phyloP scores from a whole-genome alignment of 2,113 vertebrate genomes.

The Eulemur macaco region DNA sequence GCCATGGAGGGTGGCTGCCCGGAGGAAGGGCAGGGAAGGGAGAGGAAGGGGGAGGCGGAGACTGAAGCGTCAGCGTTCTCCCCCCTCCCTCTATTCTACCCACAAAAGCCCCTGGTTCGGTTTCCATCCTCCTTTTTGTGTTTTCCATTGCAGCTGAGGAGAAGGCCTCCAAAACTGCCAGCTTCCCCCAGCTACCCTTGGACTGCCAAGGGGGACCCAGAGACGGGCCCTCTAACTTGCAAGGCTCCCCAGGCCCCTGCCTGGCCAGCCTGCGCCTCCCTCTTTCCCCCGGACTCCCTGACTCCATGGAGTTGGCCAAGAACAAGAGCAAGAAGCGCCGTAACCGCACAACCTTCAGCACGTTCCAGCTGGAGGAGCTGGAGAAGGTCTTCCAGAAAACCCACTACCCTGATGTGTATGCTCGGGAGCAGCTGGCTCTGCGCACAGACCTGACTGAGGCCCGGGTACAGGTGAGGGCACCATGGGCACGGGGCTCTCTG shows the following conservation, averaged over 20 bases:
- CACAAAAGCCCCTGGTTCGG: conserved; percentile 62
- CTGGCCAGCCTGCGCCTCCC: conserved; percentile 74
- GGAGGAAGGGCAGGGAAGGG: neutral
- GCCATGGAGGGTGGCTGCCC: conserved; percentile 52
- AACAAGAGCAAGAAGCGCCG: conserved; percentile 94
- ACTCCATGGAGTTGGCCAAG: conserved; percentile 83
- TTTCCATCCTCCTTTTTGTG: conserved; percentile 58
- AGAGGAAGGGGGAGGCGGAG: conserved; percentile 54
- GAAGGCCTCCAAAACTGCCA: conserved; percentile 87
- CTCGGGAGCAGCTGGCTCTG: conserved; percentile 94
- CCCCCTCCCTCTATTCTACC: conserved; percentile 69
- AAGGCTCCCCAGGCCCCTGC: conserved; percentile 72
- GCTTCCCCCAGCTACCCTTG: conserved; percentile 85
- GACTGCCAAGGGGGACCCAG: conserved; percentile 81
- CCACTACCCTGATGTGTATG: conserved; percentile 94
- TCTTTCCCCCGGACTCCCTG: conserved; percentile 86
- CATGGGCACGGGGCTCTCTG: neutral
- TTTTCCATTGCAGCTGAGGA: conserved; percentile 84
- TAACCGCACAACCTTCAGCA: conserved; percentile 96
- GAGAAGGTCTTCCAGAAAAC: conserved; percentile 98
- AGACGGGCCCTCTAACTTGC: conserved; percentile 82
- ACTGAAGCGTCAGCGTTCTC: neutral
- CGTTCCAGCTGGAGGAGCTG: conserved; percentile 95
- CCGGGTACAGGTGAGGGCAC: conserved; percentile 90
- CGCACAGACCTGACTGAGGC: conserved; percentile 94